A percentile compares a stretch with the other conserved stretches of the same genome.
Evolutionary conservation across 1,140 invertebrate species (phyloP).

Genomic region (Formica exsecta): DNA sequence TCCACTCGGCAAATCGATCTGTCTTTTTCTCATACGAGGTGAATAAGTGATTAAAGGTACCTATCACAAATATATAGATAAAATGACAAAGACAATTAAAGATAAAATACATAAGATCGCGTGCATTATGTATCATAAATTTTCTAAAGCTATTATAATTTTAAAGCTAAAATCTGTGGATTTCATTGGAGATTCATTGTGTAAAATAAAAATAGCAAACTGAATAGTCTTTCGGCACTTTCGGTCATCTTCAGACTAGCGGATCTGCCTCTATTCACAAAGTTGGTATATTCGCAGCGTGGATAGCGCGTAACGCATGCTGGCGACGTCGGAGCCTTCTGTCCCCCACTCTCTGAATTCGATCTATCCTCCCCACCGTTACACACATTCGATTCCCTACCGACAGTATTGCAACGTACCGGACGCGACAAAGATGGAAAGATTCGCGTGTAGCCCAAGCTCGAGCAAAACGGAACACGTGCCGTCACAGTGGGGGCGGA

Average conservation of each 20-base stretch:
- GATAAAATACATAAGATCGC: neutral
- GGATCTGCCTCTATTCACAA: conserved; percentile 24
- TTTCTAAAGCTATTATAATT: neutral
- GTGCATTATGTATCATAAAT: neutral
- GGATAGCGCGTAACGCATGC: conserved; percentile 77
- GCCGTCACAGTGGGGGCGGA: conserved; percentile 64
- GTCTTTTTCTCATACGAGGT: conserved; percentile 1
- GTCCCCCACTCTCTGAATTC: conserved; percentile 72
- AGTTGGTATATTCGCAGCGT: conserved; percentile 66
- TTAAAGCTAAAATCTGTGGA: neutral
- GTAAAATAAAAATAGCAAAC: neutral
- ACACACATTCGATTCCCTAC: conserved; percentile 56
- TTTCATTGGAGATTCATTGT: neutral
- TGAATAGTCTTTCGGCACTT: neutral
- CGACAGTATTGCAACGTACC: conserved; percentile 13
- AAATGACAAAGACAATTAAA: neutral
- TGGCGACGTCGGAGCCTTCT: conserved; percentile 73
- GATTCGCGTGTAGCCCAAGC: conserved; percentile 34
- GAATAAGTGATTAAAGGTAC: neutral
- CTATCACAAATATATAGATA: neutral
- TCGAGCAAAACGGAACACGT: conserved; percentile 67
- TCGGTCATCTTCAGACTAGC: conserved; percentile 26
- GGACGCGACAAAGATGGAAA: conserved; percentile 52
- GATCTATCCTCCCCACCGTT: conserved; percentile 38
- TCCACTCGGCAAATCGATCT: neutral